Evolutionary conservation across 2,888 invertebrate genomes (phyloP), one percentile per base, ranked within the genome.

Genomic region (Leptogaster cylindrica): DNA sequence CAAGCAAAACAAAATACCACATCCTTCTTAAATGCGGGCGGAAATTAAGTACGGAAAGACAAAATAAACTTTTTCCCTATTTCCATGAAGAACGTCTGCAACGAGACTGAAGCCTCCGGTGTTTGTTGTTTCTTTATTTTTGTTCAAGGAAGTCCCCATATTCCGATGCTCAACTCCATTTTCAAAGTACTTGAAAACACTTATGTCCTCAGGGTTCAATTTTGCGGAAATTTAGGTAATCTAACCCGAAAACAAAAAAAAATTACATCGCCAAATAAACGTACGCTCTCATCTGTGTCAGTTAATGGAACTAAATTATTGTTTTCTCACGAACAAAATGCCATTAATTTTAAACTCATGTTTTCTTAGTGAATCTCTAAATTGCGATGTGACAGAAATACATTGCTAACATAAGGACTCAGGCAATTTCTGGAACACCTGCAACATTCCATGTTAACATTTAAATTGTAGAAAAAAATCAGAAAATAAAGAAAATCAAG

Each of bases 1-100:
- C 12, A 55, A 23, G 23, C 55, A 36, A n/a, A 23, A 55, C 20
- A 55, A 55, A 36, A 39, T 55, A 23, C 39, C 36, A 36, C 39
- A 55, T 55, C 55, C 55, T 20, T 52, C 36, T 36, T 36, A 55
- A 55, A 36, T 23, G 55, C 55, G 23, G 39, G 28, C 52, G 69
- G 66, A 69, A 66, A 69, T 69, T 69, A 66, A 66, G 66, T 63
- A 27, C 63, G 69, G 64, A 64, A 69, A 69, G n/a, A n/a, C n/a
- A 69, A 66, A 64, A 69, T 69, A 69, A 69, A 69, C 55, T 69
- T 55, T 64, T 66, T 69, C 66, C 66, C 64, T 68, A 58, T 55
- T 55, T 25, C 23, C 39, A 55, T 39, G 39, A 55, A 55, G 55
- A n/a, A 36, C 20, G 14, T 55, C 55, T 39, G 12, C 20, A 23